Conservation (phyloP, 2,113 vertebrate genomes). For the Parus major region DNA sequence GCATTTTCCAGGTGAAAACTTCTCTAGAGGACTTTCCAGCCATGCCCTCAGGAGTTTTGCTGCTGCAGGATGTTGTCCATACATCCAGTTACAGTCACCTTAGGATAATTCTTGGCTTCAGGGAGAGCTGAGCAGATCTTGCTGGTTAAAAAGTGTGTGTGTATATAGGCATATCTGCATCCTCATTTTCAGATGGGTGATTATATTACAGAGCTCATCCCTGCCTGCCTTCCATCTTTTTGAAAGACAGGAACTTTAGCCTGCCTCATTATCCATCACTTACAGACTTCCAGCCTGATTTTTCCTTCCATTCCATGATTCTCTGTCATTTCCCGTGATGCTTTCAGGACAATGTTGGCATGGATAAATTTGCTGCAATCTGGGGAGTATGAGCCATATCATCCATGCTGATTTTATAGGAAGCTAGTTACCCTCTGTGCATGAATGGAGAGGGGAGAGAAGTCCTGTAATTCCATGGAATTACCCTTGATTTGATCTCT, state of each 20-base stretch:
- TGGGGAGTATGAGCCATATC: not conserved
- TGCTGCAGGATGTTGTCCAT: not conserved
- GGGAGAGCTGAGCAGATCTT: not conserved
- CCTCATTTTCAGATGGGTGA: not conserved
- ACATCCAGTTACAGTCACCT: not conserved
- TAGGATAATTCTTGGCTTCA: not conserved
- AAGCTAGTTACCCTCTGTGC: not conserved
- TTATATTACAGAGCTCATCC: not conserved
- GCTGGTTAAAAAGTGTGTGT: not conserved
- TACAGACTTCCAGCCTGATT: not conserved
- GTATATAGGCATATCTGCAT: fast-evolving
- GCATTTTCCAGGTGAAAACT: not conserved
- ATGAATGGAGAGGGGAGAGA: not conserved
- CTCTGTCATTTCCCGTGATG: not conserved
- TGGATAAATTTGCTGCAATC: not conserved
- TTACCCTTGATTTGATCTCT: not conserved
- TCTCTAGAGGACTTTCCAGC: not conserved
- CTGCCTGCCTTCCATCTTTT: not conserved
- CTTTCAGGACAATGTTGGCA: not conserved
- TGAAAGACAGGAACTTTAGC: not conserved
- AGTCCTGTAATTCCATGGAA: not conserved
- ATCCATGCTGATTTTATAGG: not conserved
- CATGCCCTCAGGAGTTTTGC: not conserved
- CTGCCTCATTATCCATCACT: not conserved
- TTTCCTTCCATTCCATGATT: not conserved